Conservation (phyloP, 2,888 invertebrate species). For the Galeopsomyia nigrocyanea region DNA sequence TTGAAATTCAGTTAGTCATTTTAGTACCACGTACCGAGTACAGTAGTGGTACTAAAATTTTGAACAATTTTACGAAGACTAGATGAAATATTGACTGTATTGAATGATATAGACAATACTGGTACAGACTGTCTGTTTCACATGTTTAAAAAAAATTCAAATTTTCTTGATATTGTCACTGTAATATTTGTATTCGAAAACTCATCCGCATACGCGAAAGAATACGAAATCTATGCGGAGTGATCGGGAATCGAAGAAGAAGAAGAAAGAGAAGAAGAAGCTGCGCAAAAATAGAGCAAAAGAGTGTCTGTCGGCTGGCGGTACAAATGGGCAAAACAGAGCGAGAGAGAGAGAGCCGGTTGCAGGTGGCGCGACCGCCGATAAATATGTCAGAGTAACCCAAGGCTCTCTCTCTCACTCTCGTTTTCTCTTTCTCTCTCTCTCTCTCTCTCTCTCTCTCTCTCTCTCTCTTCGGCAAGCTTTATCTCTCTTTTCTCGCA, state of each 20-base stretch:
- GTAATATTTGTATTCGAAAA: too few species aligned
- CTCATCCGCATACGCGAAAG: not conserved
- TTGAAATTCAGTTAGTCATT: too few species aligned
- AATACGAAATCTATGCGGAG: slow-evolving; percentile 21
- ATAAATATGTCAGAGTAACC: slow-evolving; percentile 65
- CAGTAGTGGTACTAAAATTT: too few species aligned
- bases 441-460: slow-evolving; percentile 9
- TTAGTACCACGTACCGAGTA: too few species aligned
- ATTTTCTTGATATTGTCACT: too few species aligned
- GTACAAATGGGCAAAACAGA: slow-evolving; percentile 56
- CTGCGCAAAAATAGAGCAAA: not conserved
- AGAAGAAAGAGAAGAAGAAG: slow-evolving; percentile 37
- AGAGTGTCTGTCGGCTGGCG: slow-evolving; percentile 51
- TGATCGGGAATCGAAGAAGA: slow-evolving; percentile 31
- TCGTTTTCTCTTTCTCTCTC: slow-evolving; percentile 9
- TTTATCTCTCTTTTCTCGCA: too few species aligned
- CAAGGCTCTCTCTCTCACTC: slow-evolving; percentile 56
- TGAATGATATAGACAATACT: too few species aligned
- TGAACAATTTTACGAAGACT: too few species aligned
- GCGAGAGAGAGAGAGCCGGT: slow-evolving; percentile 10
- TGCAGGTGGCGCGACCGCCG: slow-evolving; percentile 46
- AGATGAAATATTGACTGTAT: too few species aligned
- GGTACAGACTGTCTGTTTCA: too few species aligned
- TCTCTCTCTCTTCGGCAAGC: slow-evolving; percentile 55
- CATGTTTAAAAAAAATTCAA: too few species aligned